Evolutionary conservation across 2,113 vertebrate genomes (phyloP).

Genomic region (Ornithorhynchus anatinus): DNA sequence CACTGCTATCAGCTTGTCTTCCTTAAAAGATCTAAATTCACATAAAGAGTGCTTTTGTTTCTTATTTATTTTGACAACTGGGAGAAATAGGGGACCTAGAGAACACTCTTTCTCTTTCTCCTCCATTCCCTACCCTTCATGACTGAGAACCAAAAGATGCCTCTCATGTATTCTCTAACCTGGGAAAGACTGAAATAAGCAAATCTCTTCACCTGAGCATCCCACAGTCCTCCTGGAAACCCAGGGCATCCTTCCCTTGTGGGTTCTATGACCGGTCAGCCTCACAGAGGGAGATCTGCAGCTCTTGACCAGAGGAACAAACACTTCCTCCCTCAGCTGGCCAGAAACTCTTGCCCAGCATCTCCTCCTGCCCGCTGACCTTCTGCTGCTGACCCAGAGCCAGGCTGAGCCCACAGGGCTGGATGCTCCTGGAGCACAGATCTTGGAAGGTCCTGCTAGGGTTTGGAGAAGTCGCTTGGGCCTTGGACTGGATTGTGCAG

Average conservation of each 20-base stretch:
- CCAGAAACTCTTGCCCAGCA: accelerated
- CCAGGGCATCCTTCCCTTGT: background rate
- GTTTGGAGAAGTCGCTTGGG: background rate
- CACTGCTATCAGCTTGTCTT: background rate
- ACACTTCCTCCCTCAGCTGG: background rate
- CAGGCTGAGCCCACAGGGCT: background rate
- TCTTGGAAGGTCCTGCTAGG: background rate
- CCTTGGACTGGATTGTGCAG: too few species aligned
- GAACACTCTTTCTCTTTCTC: background rate
- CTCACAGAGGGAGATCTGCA: background rate
- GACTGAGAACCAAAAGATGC: background rate
- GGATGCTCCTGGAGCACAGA: too few species aligned
- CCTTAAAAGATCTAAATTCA: background rate
- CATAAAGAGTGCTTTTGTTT: constrained; percentile 47
- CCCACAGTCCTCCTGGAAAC: too few species aligned
- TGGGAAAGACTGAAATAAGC: accelerated
- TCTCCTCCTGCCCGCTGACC: accelerated
- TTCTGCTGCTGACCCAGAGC: accelerated
- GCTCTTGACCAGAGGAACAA: accelerated
- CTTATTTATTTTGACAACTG: constrained; percentile 62
- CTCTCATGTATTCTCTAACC: background rate
- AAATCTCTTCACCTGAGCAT: background rate
- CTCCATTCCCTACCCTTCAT: background rate
- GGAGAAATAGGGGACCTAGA: background rate
- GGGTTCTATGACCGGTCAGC: background rate